Percentiles rank a stretch among this genome's conserved stretches.
Evolutionary conservation across 2,797 vertebrate genomes (phyloP).

Genomic region (Mallotus villosus): DNA sequence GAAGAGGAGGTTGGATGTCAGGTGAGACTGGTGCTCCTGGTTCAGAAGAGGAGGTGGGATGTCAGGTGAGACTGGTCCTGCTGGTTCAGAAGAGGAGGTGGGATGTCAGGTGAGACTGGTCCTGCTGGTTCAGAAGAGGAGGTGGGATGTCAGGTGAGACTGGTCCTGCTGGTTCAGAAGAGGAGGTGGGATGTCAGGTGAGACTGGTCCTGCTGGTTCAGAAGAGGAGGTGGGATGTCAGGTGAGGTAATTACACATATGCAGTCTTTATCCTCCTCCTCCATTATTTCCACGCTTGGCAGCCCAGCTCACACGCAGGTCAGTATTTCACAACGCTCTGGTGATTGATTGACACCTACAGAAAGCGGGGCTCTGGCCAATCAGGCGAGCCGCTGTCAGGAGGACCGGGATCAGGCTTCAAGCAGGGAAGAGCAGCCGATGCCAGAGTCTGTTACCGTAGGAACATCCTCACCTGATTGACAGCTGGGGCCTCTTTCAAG

Average conservation of each 20-base stretch:
- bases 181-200: background rate
- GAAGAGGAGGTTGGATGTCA: background rate
- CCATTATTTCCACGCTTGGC: conserved; percentile 70
- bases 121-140: too few relatives aligned
- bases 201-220: background rate
- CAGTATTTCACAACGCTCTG: conserved; percentile 66
- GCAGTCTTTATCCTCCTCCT: conserved; percentile 65
- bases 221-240: conserved; percentile 25
- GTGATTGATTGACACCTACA: conserved; percentile 73
- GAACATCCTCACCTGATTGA: conserved; percentile 69
- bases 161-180: too few relatives aligned
- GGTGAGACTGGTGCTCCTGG: background rate
- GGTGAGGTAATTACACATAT: conserved; percentile 65
- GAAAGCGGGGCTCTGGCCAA: conserved; percentile 66
- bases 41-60: conserved; percentile 17
- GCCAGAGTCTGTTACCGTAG: conserved; percentile 55
- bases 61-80: conserved; percentile 39
- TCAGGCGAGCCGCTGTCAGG: conserved; percentile 69
- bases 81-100: too few relatives aligned
- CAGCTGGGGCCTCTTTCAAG: conserved; percentile 59
- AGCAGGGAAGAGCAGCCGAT: conserved; percentile 52
- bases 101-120: too few relatives aligned
- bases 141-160: too few relatives aligned
- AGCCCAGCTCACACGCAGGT: conserved; percentile 48
- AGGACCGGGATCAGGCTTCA: conserved; percentile 57